A percentile compares a stretch with the other conserved stretches of the same genome.
phyloP scores from a whole-genome alignment of 2,113 vertebrate species.

The Colossoma macropomum region DNA sequence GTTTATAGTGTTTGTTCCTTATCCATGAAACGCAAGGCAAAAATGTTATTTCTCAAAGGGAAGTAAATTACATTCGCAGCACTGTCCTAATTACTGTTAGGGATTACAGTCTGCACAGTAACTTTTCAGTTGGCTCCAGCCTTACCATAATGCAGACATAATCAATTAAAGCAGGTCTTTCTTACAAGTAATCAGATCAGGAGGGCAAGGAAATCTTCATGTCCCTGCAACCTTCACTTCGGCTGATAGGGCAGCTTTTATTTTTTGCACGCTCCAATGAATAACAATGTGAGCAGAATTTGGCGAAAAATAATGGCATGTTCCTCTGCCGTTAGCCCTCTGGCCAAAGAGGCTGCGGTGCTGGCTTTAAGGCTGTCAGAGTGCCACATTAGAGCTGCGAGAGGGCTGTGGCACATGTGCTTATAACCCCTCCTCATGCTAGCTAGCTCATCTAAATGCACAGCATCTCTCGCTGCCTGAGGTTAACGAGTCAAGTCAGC shows the following conservation, averaged over 20 bases:
- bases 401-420: conserved; percentile 28
- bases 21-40: background rate
- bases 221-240: conserved; percentile 29
- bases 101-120: background rate
- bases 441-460: conserved; percentile 53
- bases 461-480: conserved; percentile 44
- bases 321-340: conserved; percentile 10
- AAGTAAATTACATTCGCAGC: conserved; percentile 18
- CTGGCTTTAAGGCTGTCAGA: conserved; percentile 66
- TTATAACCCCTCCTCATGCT: conserved; percentile 27
- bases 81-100: background rate
- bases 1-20: background rate
- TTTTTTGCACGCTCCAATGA: conserved; percentile 26
- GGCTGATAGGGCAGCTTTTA: background rate
- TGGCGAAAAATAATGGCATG: conserved; percentile 21
- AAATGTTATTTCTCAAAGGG: conserved; percentile 10
- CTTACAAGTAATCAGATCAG: conserved; percentile 26
- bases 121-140: conserved; percentile 3
- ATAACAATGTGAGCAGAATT: conserved; percentile 1
- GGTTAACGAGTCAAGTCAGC: conserved; percentile 49
- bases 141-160: conserved; percentile 13
- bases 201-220: conserved; percentile 9
- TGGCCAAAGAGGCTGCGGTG: conserved; percentile 59
- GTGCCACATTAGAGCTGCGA: conserved; percentile 50
- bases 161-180: conserved; percentile 13